Evolutionary conservation across 2,113 vertebrate genomes (phyloP), one percentile per base, ranked within the genome.

Genomic region (Heteronetta atricapilla): DNA sequence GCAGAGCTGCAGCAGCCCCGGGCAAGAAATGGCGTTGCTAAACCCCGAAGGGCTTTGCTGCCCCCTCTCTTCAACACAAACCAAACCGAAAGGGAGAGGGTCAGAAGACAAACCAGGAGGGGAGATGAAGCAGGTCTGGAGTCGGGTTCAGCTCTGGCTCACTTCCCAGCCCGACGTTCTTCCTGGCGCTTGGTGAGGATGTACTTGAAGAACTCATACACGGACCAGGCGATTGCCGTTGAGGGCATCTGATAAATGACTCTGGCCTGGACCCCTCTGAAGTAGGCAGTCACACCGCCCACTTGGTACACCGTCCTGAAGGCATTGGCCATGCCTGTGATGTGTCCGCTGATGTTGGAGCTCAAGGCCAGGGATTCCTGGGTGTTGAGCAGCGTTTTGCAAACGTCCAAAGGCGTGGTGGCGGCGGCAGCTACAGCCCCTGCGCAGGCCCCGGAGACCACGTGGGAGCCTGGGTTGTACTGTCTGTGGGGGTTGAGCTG

Each of bases 151-250:
- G 95, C 90, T 91, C 74, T 50, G 81, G 93, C 58, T 98, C 97
- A 98, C 86, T 98, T 98, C 87, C 96, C 89, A 34, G 97, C 97
- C 97, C 99, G 96, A 92, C 99, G 98, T 86, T 99, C 97, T 64
- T 98, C 98, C 96, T 99, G 99, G 94, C 97, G 98, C 96, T 99
- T 99, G 80, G 99, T 99, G 97, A 99, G 98, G 94, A 99, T 97
- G 86, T 99, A 99, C 94, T 99, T 99, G 98, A 99, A 99, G 98
- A 99, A 99, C 98, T 99, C 99, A 4, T 99, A 99, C 95, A 99
- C 99, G 0, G 99, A 99, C 99, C 99, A 99, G 86, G 99, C 99
- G 13, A 99, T 99, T 10, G 99, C 99, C 0, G 99, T 99, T 13
- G 99, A 99, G 97, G 99, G 99, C 99, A 99, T 98, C 98, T 99